These are phyloP conservation scores for Bos javanicus DNA, from an alignment of 2,113 vertebrate genomes.

Conservation along the genomic window DNA sequence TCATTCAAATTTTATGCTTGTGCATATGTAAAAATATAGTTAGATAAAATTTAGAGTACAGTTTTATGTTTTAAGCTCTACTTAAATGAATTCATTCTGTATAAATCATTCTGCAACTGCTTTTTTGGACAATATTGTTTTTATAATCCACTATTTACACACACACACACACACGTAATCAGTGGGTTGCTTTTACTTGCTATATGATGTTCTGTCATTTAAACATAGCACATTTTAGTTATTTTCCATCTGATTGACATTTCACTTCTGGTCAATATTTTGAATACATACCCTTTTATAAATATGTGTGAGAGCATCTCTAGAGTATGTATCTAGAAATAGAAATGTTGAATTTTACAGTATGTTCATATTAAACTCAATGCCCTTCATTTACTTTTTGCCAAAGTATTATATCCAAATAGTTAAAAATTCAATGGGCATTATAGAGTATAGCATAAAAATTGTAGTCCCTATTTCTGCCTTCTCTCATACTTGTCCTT, in stretches of 20 bases:
- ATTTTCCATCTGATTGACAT: background rate
- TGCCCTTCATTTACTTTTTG: background rate
- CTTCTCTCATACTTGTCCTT: background rate
- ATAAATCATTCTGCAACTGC: background rate
- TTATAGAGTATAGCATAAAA: background rate
- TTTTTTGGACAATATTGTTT: background rate
- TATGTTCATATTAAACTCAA: background rate
- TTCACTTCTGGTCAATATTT: background rate
- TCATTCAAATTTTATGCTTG: background rate
- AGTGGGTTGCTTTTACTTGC: background rate
- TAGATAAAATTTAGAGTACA: background rate
- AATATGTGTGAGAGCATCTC: background rate
- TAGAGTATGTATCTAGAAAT: background rate
- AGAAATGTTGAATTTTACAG: background rate
- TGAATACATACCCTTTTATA: background rate
- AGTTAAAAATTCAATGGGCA: background rate
- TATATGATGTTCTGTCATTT: background rate
- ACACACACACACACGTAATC: background rate
- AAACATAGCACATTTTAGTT: background rate
- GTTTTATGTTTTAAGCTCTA: background rate
- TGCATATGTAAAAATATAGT: background rate
- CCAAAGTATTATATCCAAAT: background rate
- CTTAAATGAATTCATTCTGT: background rate
- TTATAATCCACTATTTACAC: background rate
- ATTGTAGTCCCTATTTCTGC: background rate